Evolutionary conservation across 2,888 invertebrate genomes (phyloP).

Genomic region (Philereme vetulata): DNA sequence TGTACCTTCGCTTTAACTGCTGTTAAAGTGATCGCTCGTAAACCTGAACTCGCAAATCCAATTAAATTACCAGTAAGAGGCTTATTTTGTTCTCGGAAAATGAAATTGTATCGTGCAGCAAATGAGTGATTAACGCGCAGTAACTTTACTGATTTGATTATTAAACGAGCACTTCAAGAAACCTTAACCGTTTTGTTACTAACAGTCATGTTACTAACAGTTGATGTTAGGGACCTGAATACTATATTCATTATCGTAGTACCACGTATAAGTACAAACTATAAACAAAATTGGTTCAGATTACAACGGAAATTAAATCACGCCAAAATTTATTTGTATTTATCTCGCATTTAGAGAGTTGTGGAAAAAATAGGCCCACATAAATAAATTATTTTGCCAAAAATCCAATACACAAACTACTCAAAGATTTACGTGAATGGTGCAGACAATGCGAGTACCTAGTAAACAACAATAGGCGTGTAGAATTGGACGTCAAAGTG

Average conservation of each 20-base stretch:
- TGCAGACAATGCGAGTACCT: slow-evolving; percentile 45
- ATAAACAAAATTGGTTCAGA: too few relatives aligned
- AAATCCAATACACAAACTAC: slow-evolving; percentile 33
- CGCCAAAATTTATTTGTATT: too few relatives aligned
- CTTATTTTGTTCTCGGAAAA: slow-evolving; percentile 50
- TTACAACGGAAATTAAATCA: too few relatives aligned
- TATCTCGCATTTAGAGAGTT: neutral
- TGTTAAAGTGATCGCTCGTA: slow-evolving; percentile 61
- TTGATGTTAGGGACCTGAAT: too few relatives aligned
- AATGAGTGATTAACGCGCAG: slow-evolving; percentile 9
- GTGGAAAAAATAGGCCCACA: slow-evolving; percentile 1
- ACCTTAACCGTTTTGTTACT: too few relatives aligned
- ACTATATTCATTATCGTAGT: too few relatives aligned
- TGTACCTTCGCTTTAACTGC: slow-evolving; percentile 42
- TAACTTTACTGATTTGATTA: slow-evolving; percentile 17
- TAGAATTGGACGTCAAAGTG: slow-evolving; percentile 69
- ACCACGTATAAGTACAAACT: too few relatives aligned
- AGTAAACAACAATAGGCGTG: slow-evolving; percentile 56
- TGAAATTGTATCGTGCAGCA: slow-evolving; percentile 41
- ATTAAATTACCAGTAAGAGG: slow-evolving; percentile 57
- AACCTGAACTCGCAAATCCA: slow-evolving; percentile 60
- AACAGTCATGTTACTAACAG: too few relatives aligned
- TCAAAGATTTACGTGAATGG: slow-evolving; percentile 41
- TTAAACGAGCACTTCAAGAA: too few relatives aligned
- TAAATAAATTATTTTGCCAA: slow-evolving; percentile 18